A percentile compares a stretch with the other conserved stretches of the same genome.
These are phyloP conservation scores for Drosophila neutralis DNA, from an alignment of 2,888 invertebrate genomes.

Conservation along the genomic window DNA sequence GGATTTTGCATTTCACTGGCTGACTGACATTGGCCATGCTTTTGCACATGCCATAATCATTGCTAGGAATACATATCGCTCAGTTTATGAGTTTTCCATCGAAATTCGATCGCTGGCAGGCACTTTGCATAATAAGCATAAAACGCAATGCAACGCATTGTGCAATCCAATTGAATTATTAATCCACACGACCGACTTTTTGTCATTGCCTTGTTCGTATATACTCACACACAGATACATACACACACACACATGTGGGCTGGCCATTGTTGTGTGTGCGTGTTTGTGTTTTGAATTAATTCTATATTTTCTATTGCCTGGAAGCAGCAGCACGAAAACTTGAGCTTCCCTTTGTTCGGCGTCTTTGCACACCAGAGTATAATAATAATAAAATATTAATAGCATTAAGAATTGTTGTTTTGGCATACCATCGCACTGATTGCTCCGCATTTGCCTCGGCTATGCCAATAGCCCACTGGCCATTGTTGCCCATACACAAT, in stretches of 20 bases:
- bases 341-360: conserved; percentile 53
- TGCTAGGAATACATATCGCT: background rate
- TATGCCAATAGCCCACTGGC: conserved; percentile 31
- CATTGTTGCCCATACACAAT: conserved; percentile 31
- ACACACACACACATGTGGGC: conserved; percentile 6
- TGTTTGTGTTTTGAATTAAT: conserved; percentile 44
- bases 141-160: conserved; percentile 59
- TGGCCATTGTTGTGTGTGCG: conserved; percentile 36
- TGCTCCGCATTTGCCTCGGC: conserved; percentile 41
- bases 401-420: conserved; percentile 62
- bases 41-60: background rate
- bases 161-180: conserved; percentile 76
- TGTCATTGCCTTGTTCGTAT: conserved; percentile 17
- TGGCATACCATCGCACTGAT: conserved; percentile 41
- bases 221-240: conserved; percentile 20
- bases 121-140: conserved; percentile 47
- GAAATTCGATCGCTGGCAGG: conserved; percentile 5
- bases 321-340: conserved; percentile 50
- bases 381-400: conserved; percentile 76
- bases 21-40: conserved; percentile 12
- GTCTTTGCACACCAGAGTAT: conserved; percentile 58
- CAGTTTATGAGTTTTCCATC: conserved; percentile 3
- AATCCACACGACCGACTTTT: conserved; percentile 64
- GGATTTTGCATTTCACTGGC: conserved; percentile 24
- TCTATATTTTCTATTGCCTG: conserved; percentile 55